A percentile compares a stretch with the other conserved stretches of the same genome.
phyloP scores from a whole-genome alignment of 2,113 vertebrate species.

The Oplegnathus fasciatus region DNA sequence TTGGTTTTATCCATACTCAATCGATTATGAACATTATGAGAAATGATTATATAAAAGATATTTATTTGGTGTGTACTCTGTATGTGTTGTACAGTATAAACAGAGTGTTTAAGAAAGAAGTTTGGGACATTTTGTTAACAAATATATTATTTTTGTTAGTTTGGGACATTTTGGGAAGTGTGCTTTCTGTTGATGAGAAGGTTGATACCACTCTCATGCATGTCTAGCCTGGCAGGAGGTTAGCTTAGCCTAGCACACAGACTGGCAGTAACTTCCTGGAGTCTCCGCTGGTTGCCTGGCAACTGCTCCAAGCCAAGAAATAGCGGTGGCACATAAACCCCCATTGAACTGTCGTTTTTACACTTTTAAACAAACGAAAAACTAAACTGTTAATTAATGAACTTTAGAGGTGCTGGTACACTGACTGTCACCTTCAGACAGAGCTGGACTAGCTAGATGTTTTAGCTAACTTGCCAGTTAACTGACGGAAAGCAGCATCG shows the following conservation, averaged over 20 bases:
- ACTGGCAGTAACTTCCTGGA: too few relatives aligned
- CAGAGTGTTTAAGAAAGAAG: not conserved
- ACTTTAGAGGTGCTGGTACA: not conserved
- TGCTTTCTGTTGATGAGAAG: not conserved
- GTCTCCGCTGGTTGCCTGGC: too few relatives aligned
- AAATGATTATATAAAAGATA: not conserved
- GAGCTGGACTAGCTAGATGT: not conserved
- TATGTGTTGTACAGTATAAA: not conserved
- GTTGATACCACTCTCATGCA: not conserved
- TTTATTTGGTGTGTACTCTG: not conserved
- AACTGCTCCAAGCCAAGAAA: too few relatives aligned
- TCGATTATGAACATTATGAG: not conserved
- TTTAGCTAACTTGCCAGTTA: not conserved
- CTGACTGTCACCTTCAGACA: not conserved
- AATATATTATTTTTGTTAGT: too few relatives aligned
- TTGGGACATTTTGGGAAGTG: not conserved
- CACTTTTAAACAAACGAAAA: too few relatives aligned
- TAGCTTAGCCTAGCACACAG: too few relatives aligned
- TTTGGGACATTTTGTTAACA: not conserved
- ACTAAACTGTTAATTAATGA: too few relatives aligned
- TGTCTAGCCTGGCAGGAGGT: too few relatives aligned
- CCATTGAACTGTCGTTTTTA: too few relatives aligned
- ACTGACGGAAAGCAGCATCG: too few relatives aligned
- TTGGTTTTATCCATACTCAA: not conserved
- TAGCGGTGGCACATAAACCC: too few relatives aligned